phyloP scores from a whole-genome alignment of 2,797 vertebrate species.

The Leptoclinus maculatus region DNA sequence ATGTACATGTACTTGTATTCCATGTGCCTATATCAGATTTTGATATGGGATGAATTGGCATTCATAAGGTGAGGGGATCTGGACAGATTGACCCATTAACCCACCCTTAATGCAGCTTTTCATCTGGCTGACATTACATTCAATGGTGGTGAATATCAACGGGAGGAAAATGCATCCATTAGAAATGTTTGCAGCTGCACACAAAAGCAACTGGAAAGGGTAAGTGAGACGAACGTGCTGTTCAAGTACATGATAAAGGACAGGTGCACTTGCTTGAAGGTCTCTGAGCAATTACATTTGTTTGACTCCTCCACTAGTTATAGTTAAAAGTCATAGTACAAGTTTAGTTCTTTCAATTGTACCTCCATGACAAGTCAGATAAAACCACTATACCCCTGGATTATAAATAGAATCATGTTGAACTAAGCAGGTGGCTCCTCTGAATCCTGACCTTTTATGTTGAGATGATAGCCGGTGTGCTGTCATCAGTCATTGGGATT shows the following conservation, averaged over 20 bases:
- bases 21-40: not conserved
- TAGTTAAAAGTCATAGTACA: slow-evolving; percentile 43
- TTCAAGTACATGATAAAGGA: slow-evolving; percentile 22
- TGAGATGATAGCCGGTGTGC: slow-evolving; percentile 4
- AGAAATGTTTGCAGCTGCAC: slow-evolving; percentile 1
- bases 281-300: slow-evolving; percentile 32
- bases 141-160: not conserved
- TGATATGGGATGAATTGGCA: not conserved
- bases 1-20: not conserved
- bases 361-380: slow-evolving; percentile 49
- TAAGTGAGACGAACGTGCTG: slow-evolving; percentile 20
- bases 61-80: slow-evolving; percentile 6
- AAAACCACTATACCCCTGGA: slow-evolving; percentile 34
- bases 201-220: slow-evolving; percentile 15
- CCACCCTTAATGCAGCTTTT: not conserved
- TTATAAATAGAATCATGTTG: slow-evolving; percentile 34
- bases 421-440: slow-evolving; percentile 31
- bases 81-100: slow-evolving; percentile 18
- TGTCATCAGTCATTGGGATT: slow-evolving; percentile 64
- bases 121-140: slow-evolving; percentile 11
- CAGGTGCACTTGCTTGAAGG: slow-evolving; percentile 39
- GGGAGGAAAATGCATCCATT: slow-evolving; percentile 5
- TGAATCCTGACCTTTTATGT: slow-evolving; percentile 34
- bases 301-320: slow-evolving; percentile 8
- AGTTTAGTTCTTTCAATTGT: slow-evolving; percentile 49